These are phyloP conservation scores for Auanema freiburgensis DNA, from an alignment of 2,888 invertebrate genomes.

Conservation along the genomic window DNA sequence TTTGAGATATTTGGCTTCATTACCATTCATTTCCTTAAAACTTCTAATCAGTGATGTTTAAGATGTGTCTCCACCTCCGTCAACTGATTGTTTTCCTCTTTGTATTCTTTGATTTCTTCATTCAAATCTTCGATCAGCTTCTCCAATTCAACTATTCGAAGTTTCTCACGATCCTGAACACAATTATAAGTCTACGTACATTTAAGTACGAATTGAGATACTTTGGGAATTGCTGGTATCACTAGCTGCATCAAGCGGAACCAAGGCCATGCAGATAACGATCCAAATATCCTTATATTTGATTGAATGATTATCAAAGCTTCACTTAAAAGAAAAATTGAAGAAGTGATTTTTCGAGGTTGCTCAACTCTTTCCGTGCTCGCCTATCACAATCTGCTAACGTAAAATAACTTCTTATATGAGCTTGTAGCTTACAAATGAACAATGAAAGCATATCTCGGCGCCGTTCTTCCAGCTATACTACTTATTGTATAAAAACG, in stretches of 20 bases:
- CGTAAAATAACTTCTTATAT: constrained; percentile 44
- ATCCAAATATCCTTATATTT: constrained; percentile 46
- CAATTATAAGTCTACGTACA: not conserved
- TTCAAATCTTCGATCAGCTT: constrained; percentile 23
- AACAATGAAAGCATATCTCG: constrained; percentile 27
- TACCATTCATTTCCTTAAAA: not conserved
- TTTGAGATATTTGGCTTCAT: constrained; percentile 1
- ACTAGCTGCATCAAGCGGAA: constrained; percentile 44
- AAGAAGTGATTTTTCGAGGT: no score
- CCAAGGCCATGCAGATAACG: constrained; percentile 55
- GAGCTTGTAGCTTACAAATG: constrained; percentile 51
- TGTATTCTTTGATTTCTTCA: constrained; percentile 21
- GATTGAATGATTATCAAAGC: constrained; percentile 48
- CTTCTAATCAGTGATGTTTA: not conserved
- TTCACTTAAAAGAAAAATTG: constrained; percentile 37
- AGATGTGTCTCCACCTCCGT: constrained; percentile 13
- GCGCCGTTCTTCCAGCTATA: constrained; percentile 23
- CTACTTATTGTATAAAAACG: not conserved
- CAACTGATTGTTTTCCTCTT: constrained; percentile 29
- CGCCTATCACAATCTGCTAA: constrained; percentile 27
- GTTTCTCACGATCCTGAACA: constrained; percentile 25
- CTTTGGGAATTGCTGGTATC: constrained; percentile 49
- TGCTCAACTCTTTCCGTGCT: constrained; percentile 35
- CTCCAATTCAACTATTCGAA: constrained; percentile 32
- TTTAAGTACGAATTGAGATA: not conserved